Conservation (phyloP, 2,888 invertebrate genomes). For the Tinea semifulvella region DNA sequence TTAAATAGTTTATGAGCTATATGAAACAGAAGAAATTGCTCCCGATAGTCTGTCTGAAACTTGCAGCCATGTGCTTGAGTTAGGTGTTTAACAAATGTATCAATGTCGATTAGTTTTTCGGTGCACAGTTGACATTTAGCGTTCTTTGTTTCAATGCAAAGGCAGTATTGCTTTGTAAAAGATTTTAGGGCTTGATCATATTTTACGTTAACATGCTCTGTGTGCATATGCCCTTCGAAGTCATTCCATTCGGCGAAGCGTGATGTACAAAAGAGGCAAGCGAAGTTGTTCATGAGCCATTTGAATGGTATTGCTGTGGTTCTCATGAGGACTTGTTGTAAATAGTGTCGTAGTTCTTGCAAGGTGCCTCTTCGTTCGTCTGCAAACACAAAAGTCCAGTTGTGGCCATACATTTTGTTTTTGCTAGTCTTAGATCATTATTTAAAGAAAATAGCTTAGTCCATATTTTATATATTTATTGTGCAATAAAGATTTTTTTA, state of each 20-base stretch:
- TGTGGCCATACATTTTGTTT: slow-evolving; percentile 1
- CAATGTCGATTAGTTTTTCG: neutral
- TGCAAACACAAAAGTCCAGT: neutral
- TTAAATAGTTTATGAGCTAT: neutral
- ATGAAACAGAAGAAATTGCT: neutral
- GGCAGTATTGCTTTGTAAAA: neutral
- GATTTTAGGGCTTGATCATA: neutral
- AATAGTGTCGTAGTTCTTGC: neutral
- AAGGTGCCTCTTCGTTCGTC: neutral
- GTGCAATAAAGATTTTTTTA: too few relatives aligned
- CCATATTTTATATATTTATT: too few relatives aligned
- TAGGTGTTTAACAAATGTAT: neutral
- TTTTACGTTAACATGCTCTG: neutral
- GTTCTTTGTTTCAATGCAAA: neutral
- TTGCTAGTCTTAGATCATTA: too few relatives aligned
- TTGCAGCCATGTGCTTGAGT: neutral
- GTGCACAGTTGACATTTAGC: neutral
- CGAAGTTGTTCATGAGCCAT: neutral
- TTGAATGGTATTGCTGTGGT: neutral
- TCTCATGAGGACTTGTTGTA: neutral
- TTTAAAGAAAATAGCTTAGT: neutral
- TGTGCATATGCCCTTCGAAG: neutral
- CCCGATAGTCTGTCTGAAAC: neutral
- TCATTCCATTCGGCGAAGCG: neutral
- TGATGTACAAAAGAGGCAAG: neutral